Percentiles rank a stretch among this genome's conserved stretches.
phyloP scores from a whole-genome alignment of 2,888 invertebrate genomes.

The Aradus depressus region DNA sequence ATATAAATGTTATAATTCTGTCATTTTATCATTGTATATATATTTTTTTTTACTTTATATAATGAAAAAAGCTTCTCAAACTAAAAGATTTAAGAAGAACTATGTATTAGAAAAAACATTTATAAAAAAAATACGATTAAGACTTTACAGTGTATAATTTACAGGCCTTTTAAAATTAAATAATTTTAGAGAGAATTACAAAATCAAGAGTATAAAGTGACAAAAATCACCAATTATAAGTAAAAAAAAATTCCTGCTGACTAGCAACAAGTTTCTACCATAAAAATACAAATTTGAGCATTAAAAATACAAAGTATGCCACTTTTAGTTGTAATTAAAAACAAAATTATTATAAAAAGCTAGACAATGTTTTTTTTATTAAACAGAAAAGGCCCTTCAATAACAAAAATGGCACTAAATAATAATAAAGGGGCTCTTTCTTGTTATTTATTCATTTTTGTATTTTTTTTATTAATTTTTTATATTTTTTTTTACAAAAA shows the following conservation, averaged over 20 bases:
- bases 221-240: not conserved
- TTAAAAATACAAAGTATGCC: constrained; percentile 11
- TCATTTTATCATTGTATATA: too few species aligned
- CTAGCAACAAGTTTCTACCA: constrained; percentile 17
- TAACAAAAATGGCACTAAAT: constrained; percentile 17
- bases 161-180: constrained; percentile 6
- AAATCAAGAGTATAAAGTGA: not conserved
- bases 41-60: too few species aligned
- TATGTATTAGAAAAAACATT: constrained; percentile 4
- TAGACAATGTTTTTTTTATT: not conserved
- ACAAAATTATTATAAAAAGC: constrained; percentile 5
- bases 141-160: constrained; percentile 1
- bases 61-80: constrained; percentile 11
- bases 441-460: constrained; percentile 2
- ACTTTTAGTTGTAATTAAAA: not conserved
- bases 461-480: too few species aligned
- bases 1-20: too few species aligned
- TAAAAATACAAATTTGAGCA: constrained; percentile 15
- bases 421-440: constrained; percentile 8
- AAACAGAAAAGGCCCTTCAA: constrained; percentile 11
- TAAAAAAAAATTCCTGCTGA: constrained; percentile 18
- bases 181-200: constrained; percentile 3
- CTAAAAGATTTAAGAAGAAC: constrained; percentile 19
- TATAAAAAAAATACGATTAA: constrained; percentile 1
- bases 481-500: too few species aligned